A percentile compares a stretch with the other conserved stretches of the same genome.
Evolutionary conservation across 1,140 invertebrate species (phyloP).

Genomic region (Cyclina sinensis): DNA sequence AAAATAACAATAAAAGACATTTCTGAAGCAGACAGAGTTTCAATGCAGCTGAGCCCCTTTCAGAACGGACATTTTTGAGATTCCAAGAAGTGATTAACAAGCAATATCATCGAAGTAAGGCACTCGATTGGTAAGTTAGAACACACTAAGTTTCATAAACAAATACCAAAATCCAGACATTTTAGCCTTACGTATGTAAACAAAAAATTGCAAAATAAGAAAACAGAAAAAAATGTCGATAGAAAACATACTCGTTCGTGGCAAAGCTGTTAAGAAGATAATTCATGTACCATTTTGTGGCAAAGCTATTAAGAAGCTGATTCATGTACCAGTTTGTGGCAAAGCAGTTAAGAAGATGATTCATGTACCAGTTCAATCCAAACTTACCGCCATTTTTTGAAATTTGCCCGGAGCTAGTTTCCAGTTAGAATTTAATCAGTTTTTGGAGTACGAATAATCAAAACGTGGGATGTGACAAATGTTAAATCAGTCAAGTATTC

Average conservation of each 20-base stretch:
- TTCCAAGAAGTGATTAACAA: constrained; percentile 9
- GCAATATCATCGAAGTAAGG: neutral
- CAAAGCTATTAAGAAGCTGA: too few species aligned
- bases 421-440: neutral
- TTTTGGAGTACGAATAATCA: neutral
- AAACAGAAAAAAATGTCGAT: too few species aligned
- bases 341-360: too few species aligned
- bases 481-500: too few species aligned
- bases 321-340: too few species aligned
- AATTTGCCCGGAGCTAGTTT: neutral
- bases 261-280: neutral
- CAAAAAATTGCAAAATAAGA: neutral
- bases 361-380: neutral
- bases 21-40: neutral
- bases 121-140: neutral
- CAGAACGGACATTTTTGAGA: neutral
- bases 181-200: neutral
- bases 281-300: too few species aligned
- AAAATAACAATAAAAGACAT: constrained; percentile 40
- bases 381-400: neutral
- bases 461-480: too few species aligned
- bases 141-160: neutral
- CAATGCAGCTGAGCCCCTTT: neutral
- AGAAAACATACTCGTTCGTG: neutral
- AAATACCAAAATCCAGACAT: neutral